Base-by-base conservation (phyloP, 1,140 invertebrate genomes). In the Nylanderia fulva region DNA sequence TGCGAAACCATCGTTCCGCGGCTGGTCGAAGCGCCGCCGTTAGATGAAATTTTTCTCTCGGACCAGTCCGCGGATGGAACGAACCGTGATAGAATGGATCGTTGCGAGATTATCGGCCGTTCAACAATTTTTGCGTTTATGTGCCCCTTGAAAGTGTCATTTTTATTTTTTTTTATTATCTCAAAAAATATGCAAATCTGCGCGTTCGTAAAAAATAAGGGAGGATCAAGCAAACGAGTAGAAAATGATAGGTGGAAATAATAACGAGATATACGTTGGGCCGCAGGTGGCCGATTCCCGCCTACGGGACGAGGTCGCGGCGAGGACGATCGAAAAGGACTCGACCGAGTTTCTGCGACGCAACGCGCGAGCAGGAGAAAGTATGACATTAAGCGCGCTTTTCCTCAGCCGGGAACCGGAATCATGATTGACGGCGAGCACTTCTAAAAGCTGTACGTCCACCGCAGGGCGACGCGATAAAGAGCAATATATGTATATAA, bases 301-400 rank as follows among this genome's bases (percentile, higher is more conserved):
- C 74, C 74, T 63, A 88, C 86, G 86, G 54, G 86, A 82, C 83
- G 86, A 88, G 86, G 87, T 88, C 87, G 87, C 75, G 42, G 69
- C 58, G 87, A 88, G 86, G 86, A 87, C 87, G 86, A 83, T 75
- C 86, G 68, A 15, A 83, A 86, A 87, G 75, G 77, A 87, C 54
- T 87, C 54, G 29, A 33, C 36, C 29, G 66, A 29, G 64, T 63
- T 71, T 58, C 72, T 13, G 29, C 79, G 9, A 54, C 24, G 68
- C 68, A 61, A 42, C 13, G 56, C 13, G 56, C 42, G 52, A 29
- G n/a, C 45, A 36, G 39, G 77, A 82, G 77, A 82, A 82, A 82
- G 77, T 82, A 27, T 24, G n/a, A 54, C 61, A 21, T 77, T 63
- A 58, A 74, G 71, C 52, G 56, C 75, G 75, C 76, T 68, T 88